Percentiles rank a stretch among this genome's conserved stretches.
phyloP scores from a whole-genome alignment of 2,888 invertebrate genomes.

The Phalera bucephala region DNA sequence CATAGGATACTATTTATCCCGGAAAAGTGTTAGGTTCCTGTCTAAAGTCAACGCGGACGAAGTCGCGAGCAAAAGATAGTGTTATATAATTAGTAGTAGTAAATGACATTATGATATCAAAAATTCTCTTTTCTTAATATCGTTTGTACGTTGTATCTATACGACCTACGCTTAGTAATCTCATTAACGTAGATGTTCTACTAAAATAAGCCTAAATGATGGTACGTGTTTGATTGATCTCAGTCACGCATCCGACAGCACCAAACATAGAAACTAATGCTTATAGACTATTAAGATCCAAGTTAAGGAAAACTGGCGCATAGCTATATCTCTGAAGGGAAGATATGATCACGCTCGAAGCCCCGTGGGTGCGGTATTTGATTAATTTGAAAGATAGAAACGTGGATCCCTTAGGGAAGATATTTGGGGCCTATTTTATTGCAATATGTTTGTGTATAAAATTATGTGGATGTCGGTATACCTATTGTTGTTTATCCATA shows the following conservation, averaged over 20 bases:
- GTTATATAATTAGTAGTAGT: too few relatives aligned
- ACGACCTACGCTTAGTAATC: slow-evolving; percentile 12
- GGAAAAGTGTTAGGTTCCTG: too few relatives aligned
- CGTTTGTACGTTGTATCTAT: too few relatives aligned
- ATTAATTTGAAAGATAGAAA: slow-evolving; percentile 20
- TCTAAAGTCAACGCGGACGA: too few relatives aligned
- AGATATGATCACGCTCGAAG: slow-evolving; percentile 28
- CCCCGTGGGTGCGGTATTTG: slow-evolving; percentile 25
- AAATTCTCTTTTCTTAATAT: too few relatives aligned
- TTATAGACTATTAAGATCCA: slow-evolving; percentile 39
- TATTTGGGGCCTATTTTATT: slow-evolving; percentile 16
- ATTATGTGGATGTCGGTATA: too few relatives aligned
- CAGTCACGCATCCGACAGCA: slow-evolving; percentile 36
- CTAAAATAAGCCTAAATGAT: slow-evolving; percentile 27
- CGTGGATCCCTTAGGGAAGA: slow-evolving; percentile 18
- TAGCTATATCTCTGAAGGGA: slow-evolving; percentile 17
- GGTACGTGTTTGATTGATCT: slow-evolving; percentile 24
- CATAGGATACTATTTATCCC: too few relatives aligned
- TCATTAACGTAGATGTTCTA: slow-evolving; percentile 27
- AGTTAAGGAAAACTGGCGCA: slow-evolving; percentile 41
- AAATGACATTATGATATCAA: too few relatives aligned
- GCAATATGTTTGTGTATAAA: too few relatives aligned
- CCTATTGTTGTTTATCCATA: too few relatives aligned
- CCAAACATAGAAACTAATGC: slow-evolving; percentile 36
- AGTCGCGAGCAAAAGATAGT: too few relatives aligned